Conservation (phyloP, 1,140 invertebrate species). For the Aphelinus atriplicis region DNA sequence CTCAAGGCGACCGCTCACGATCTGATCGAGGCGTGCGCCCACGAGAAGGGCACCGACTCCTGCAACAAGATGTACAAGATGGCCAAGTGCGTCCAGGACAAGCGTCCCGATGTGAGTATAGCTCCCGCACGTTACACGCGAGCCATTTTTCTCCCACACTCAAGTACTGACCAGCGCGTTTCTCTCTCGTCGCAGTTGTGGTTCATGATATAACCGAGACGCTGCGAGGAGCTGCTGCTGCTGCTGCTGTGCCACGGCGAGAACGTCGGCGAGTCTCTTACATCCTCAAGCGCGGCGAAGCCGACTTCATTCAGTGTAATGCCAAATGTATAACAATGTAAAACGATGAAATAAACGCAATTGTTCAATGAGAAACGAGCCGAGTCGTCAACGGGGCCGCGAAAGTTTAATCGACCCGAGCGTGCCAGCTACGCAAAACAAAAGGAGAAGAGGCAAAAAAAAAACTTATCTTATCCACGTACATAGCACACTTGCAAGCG, state of each 20-base stretch:
- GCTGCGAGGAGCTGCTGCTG: neutral
- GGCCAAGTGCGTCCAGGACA: constrained; percentile 47
- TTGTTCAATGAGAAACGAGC: too few species aligned
- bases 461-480: too few species aligned
- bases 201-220: constrained; percentile 52
- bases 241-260: neutral
- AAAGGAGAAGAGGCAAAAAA: too few species aligned
- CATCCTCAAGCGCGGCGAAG: too few species aligned
- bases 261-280: neutral
- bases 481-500: too few species aligned
- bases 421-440: too few species aligned
- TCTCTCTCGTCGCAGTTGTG: constrained; percentile 48
- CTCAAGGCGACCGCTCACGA: constrained; percentile 38
- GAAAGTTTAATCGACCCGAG: too few species aligned
- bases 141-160: constrained; percentile 7
- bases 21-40: constrained; percentile 43
- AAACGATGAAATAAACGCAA: too few species aligned
- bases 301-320: too few species aligned
- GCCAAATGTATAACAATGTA: too few species aligned
- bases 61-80: constrained; percentile 55
- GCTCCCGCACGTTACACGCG: neutral
- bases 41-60: constrained; percentile 46
- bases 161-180: neutral
- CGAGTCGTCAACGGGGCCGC: too few species aligned
- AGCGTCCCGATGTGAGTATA: constrained; percentile 52